phyloP scores from a whole-genome alignment of 2,113 vertebrate species.

The Pedionomus torquatus region DNA sequence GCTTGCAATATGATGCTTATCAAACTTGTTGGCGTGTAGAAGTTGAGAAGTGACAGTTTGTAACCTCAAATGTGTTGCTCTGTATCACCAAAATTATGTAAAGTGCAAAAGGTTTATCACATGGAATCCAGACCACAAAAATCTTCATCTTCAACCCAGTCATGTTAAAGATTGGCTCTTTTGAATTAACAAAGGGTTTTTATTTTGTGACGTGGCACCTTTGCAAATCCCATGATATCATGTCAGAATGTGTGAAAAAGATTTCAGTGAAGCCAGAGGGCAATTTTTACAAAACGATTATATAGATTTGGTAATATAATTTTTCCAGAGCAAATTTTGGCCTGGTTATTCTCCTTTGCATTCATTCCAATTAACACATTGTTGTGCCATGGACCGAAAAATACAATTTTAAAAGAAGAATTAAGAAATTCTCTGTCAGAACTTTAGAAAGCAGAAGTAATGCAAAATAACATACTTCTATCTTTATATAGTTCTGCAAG shows the following conservation, averaged over 20 bases:
- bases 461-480: neutral
- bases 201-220: neutral
- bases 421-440: neutral
- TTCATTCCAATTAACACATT: neutral
- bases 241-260: neutral
- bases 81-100: neutral
- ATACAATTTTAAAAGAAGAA: neutral
- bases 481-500: neutral
- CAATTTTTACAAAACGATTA: neutral
- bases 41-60: conserved; percentile 9
- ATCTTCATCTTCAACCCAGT: neutral
- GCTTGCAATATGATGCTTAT: conserved; percentile 24
- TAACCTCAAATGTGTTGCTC: neutral
- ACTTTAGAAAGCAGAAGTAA: neutral
- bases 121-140: neutral
- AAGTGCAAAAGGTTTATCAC: conserved; percentile 6
- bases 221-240: neutral
- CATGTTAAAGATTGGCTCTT: neutral
- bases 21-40: neutral
- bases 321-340: neutral
- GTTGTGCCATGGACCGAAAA: neutral
- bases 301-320: neutral
- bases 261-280: neutral
- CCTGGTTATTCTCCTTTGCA: neutral
- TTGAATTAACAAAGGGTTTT: neutral